phyloP scores from a whole-genome alignment of 2,113 vertebrate genomes.

The Cryptotis parvus region DNA sequence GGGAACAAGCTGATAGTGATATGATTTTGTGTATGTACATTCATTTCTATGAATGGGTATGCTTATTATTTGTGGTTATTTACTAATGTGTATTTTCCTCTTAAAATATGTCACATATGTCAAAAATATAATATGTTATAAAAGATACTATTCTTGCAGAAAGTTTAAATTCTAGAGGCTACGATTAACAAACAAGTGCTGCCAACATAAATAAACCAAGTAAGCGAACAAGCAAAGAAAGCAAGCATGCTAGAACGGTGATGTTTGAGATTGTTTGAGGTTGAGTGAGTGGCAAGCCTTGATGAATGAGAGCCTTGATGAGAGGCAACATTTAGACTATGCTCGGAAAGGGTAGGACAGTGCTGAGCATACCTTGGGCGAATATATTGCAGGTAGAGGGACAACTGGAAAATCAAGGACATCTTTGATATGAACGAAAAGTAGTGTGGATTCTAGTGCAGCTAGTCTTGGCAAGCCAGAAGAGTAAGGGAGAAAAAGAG shows the following conservation, averaged over 20 bases:
- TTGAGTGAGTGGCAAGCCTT: not conserved
- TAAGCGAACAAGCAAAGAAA: no score
- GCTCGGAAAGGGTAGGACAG: not conserved
- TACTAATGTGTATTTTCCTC: no score
- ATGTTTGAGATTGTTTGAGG: no score
- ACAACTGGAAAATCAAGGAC: not conserved
- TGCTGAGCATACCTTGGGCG: not conserved
- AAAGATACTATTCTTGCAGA: not conserved
- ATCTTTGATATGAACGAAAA: not conserved
- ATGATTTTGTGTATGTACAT: no score
- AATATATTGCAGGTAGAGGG: not conserved
- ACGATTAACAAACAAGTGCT: not conserved
- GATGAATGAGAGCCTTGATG: rapidly evolving
- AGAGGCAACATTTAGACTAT: not conserved
- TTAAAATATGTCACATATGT: no score
- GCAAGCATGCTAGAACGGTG: no score
- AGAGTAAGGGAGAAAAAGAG: no score
- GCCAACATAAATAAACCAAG: not conserved
- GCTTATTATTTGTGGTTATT: no score
- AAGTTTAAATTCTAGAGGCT: not conserved
- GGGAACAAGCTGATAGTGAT: no score
- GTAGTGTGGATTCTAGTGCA: not conserved
- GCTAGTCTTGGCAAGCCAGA: not conserved
- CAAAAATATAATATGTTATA: no score
- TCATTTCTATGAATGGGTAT: no score